Base-by-base conservation (phyloP, 2,113 vertebrate species). In the Noctilio leporinus region DNA sequence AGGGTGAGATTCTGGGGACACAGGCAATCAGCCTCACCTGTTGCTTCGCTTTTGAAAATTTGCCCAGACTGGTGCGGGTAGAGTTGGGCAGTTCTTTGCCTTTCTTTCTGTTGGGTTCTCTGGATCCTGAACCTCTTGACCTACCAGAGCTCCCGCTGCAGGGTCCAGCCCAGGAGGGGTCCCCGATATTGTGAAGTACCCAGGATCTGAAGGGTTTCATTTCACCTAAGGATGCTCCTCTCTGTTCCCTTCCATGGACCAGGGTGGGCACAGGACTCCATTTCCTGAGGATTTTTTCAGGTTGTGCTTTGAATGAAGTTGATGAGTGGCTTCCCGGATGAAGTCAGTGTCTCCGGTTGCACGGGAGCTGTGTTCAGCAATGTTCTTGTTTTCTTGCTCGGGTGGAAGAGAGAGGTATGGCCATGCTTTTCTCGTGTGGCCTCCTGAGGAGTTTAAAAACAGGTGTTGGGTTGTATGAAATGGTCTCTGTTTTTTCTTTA, bases 401-500 rank as follows among this genome's bases (percentile, higher is more conserved):
- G 7, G 1, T 89, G 53, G 77, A 33, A 30, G 45, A 35, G 62
- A 33, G 20, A 12, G 57, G 38, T 10, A 15, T 0, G 6, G 26
- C 35, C 22, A 30, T 9, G 51, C n/a, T 45, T 76, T 76, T 76
- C 75, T 51, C 33, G 24, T 0, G 0, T 51, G 40, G 35, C 15
- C 4, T 73, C 67, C 47, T 0, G 22, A 87, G 59, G 40, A 51
- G 53, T 57, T 94, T 85, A 51, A 81, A 89, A 83, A 80, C 59
- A 83, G 59, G 55, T 35, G 82, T 81, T 7, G 10, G 15, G 6
- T 85, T 88, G 45, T 47, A 28, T 73, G 70, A 69, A 96, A 90
- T 96, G 53, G 7, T 78, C 73, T 88, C 69, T 77, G 2, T 81
- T 88, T 80, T 93, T 92, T 91, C 78, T 49, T 69, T 88, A 95